Percentiles rank a stretch among this genome's conserved stretches.
Evolutionary conservation across 2,888 invertebrate species (phyloP).

Genomic region (Chaetogeoica ovagalla): DNA sequence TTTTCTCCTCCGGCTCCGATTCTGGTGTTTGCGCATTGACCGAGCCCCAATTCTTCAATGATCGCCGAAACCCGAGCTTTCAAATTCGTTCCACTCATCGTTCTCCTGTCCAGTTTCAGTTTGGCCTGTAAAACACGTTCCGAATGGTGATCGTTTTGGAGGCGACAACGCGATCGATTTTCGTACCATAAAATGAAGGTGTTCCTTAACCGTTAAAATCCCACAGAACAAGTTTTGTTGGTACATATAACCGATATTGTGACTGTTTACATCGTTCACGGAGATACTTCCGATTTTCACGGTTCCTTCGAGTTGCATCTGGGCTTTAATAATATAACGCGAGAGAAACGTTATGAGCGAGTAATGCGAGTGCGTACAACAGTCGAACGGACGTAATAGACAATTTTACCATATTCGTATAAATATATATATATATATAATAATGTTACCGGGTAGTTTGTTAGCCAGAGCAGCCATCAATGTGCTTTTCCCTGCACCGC

Average conservation of each 20-base stretch:
- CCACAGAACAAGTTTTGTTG: constrained; percentile 89
- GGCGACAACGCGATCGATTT: too few relatives aligned
- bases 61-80: constrained; percentile 71
- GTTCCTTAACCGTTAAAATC: constrained; percentile 82
- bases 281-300: constrained; percentile 63
- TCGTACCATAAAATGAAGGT: constrained; percentile 80
- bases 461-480: constrained; percentile 82
- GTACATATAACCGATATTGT: constrained; percentile 85
- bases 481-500: constrained; percentile 89
- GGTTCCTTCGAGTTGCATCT: constrained; percentile 16
- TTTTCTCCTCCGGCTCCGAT: constrained; percentile 68
- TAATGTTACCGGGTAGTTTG: constrained; percentile 68
- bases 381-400: too few relatives aligned
- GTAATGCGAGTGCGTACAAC: too few relatives aligned
- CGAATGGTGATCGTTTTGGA: not conserved
- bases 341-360: too few relatives aligned
- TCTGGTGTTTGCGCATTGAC: constrained; percentile 71
- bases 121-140: constrained; percentile 66
- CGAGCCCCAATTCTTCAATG: constrained; percentile 72
- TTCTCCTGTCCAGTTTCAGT: constrained; percentile 75
- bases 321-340: not conserved
- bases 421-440: too few relatives aligned
- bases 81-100: constrained; percentile 66
- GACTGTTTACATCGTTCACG: constrained; percentile 75
- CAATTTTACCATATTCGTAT: too few relatives aligned